Evolutionary conservation across 2,113 vertebrate genomes (phyloP).

Genomic region (Pterocles gutturalis): DNA sequence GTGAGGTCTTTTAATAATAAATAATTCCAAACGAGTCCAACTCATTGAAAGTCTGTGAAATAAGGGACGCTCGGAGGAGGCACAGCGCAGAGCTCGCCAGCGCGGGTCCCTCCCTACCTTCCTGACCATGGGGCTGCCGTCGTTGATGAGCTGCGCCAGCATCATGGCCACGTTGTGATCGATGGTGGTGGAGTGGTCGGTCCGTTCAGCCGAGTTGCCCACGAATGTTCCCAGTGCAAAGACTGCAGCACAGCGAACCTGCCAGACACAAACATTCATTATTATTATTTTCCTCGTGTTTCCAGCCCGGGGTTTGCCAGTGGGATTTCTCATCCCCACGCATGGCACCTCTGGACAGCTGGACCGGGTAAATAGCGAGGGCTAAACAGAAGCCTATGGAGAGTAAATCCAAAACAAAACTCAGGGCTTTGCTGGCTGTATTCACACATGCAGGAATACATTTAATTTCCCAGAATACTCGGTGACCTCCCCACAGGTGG

Average conservation of each 20-base stretch:
- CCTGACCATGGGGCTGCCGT: constrained; percentile 94
- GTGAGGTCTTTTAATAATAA: neutral
- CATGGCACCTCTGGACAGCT: neutral
- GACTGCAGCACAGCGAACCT: constrained; percentile 95
- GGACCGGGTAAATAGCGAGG: neutral
- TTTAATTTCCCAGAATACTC: neutral
- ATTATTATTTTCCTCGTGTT: neutral
- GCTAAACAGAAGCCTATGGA: neutral
- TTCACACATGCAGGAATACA: neutral
- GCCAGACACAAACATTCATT: neutral
- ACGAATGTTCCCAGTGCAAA: constrained; percentile 96
- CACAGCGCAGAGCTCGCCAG: neutral
- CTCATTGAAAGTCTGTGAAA: neutral
- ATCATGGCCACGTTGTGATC: constrained; percentile 99
- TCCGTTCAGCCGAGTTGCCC: constrained; percentile 93
- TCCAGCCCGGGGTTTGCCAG: neutral
- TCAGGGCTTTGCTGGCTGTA: neutral
- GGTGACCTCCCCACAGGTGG: constrained; percentile 8
- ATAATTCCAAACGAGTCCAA: neutral
- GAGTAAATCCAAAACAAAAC: neutral
- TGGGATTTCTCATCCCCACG: neutral
- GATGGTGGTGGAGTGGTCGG: constrained; percentile 97
- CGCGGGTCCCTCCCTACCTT: constrained; percentile 80
- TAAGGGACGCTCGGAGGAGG: rapidly evolving
- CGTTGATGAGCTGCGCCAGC: constrained; percentile 96